These are phyloP conservation scores for Drosophila yakuba DNA, from an alignment of 1,140 invertebrate species.

Conservation along the genomic window DNA sequence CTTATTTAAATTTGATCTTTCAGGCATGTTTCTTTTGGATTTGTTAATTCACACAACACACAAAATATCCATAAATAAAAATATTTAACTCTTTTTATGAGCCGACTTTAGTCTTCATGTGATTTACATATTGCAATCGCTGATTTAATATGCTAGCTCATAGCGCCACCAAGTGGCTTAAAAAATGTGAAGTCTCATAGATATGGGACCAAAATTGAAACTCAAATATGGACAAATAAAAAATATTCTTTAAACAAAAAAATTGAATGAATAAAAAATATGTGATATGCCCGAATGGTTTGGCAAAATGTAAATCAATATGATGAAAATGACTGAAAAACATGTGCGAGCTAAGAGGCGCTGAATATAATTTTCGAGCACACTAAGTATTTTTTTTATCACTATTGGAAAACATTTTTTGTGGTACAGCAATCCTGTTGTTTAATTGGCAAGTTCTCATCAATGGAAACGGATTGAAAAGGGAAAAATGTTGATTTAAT, in stretches of 20 bases:
- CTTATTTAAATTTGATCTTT: too few species aligned
- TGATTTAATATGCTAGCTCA: conserved; percentile 57
- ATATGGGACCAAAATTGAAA: conserved; percentile 45
- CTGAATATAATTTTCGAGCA: conserved; percentile 21
- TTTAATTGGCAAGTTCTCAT: conserved; percentile 18
- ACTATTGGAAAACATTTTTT: neutral
- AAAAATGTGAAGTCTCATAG: conserved; percentile 21
- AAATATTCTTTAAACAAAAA: conserved; percentile 21
- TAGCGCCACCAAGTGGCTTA: conserved; percentile 7
- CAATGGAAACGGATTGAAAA: neutral
- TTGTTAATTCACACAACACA: neutral
- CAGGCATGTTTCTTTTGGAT: neutral
- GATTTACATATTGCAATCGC: conserved; percentile 46
- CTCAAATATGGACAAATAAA: conserved; percentile 24
- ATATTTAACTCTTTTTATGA: neutral
- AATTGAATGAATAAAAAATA: conserved; percentile 14
- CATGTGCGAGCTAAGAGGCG: neutral
- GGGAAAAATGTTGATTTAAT: neutral
- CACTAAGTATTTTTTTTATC: neutral
- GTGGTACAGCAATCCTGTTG: neutral
- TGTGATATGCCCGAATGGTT: neutral
- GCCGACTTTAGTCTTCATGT: conserved; percentile 21
- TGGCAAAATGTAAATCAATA: conserved; percentile 19
- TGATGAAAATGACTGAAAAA: conserved; percentile 11
- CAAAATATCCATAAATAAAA: neutral